Evolutionary conservation across 2,797 vertebrate species (phyloP), one percentile per base, ranked within the genome.

Genomic region (Sebastes kiyomatsui): DNA sequence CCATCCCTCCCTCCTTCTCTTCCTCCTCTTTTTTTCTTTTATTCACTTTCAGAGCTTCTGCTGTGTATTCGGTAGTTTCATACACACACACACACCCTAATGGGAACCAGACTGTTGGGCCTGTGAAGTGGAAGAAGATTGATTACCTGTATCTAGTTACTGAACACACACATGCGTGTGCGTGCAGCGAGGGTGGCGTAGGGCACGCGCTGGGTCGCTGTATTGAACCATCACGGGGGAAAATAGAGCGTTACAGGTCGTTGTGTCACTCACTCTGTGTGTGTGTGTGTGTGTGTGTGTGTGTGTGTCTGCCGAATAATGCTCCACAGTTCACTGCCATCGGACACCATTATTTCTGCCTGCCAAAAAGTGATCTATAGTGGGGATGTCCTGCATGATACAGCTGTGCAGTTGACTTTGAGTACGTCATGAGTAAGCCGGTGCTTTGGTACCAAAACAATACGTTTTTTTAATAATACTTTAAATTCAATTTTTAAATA

Each of bases 101-200:
- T 95, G 90, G 93, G 92, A 95, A 95, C 88, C 95, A 96, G 90
- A 94, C 90, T 95, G 91, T n/a, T 56, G 73, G 81, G 84, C 78
- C 88, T 92, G 92, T 92, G 93, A 94, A 93, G 93, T 92, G 87
- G 94, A 94, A 78, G 91, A 94, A 95, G 95, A 95, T 96, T 96
- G 94, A 96, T 96, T 92, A 94, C 94, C 93, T 93, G 89, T 93
- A 95, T 96, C 93, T 92, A 90, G 94, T 96, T 95, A 94, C 95
- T 86, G 81, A 90, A 91, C 88, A 91, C 90, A 92, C 90, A 91
- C 87, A 68, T 73, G 83, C 78, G 78, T 86, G 85, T 62, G 85
- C 73, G 76, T 87, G 92, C 88, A 77, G 83, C 49, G 66, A 74
- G 88, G 83, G 89, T 87, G 87, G 91, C 68, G 65, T 79, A 84